phyloP scores from a whole-genome alignment of 2,113 vertebrate species.

The Tenebrosternarchus preto region DNA sequence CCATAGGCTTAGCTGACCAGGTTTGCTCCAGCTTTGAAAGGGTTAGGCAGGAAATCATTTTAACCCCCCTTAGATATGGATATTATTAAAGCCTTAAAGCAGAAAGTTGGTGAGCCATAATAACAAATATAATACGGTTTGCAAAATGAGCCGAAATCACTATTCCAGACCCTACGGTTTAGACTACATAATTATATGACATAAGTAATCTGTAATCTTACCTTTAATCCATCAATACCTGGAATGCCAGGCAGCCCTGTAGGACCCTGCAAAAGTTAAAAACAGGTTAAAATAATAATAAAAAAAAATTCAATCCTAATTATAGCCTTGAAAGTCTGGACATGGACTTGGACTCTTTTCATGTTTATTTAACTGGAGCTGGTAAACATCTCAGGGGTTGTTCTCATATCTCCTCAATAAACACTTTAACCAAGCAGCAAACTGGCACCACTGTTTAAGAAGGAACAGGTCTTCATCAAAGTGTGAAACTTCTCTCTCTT shows the following conservation, averaged over 20 bases:
- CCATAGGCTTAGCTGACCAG: not conserved
- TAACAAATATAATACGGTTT: conserved; percentile 27
- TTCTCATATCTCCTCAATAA: not conserved
- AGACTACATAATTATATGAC: not conserved
- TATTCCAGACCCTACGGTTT: not conserved
- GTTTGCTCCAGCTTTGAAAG: conserved; percentile 7
- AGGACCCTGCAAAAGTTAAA: conserved; percentile 80
- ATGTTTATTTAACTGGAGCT: not conserved
- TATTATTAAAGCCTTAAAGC: conserved; percentile 10
- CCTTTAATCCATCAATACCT: conserved; percentile 88
- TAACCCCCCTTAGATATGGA: not conserved
- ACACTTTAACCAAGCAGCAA: not conserved
- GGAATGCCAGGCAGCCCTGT: conserved; percentile 82
- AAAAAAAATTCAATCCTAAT: not conserved
- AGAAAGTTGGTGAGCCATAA: not conserved
- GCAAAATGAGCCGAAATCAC: not conserved
- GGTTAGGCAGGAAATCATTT: conserved; percentile 29
- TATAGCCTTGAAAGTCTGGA: not conserved
- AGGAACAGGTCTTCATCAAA: not conserved
- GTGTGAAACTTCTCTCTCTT: conserved; percentile 4
- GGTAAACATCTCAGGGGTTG: not conserved
- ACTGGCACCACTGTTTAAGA: not conserved
- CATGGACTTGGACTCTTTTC: not conserved
- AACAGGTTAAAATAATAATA: conserved; percentile 19
- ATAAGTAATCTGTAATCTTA: conserved; percentile 66